Percentiles rank a stretch among this genome's conserved stretches.
These are phyloP conservation scores for Lochmaea crataegi DNA, from an alignment of 2,888 invertebrate species.

Conservation along the genomic window DNA sequence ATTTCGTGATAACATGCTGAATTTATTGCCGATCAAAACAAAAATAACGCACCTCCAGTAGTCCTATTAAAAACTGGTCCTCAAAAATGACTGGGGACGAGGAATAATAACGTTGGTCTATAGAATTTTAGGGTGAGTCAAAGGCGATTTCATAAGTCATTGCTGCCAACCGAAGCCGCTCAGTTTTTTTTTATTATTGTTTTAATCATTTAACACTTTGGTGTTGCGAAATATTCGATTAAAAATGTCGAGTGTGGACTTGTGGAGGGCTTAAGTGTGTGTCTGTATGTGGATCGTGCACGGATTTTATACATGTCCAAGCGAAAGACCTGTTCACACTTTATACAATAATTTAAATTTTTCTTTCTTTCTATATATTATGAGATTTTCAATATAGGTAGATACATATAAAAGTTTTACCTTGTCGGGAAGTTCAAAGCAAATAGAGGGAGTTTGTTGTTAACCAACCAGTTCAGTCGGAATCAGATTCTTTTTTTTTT, in stretches of 20 bases:
- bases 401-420: not conserved
- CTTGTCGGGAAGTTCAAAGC: not conserved
- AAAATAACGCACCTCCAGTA: slow-evolving; percentile 53
- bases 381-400: not conserved
- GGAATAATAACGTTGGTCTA: slow-evolving; percentile 33
- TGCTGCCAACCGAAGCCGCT: slow-evolving; percentile 15
- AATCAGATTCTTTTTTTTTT: not conserved
- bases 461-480: not conserved
- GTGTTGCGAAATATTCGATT: slow-evolving; percentile 39
- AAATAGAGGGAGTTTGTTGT: slow-evolving; percentile 3
- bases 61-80: slow-evolving; percentile 33
- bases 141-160: slow-evolving; percentile 22
- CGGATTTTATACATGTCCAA: not conserved
- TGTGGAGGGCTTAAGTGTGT: not conserved
- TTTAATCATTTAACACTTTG: slow-evolving; percentile 45
- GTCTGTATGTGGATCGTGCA: not conserved
- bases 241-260: slow-evolving; percentile 29
- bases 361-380: too few relatives aligned
- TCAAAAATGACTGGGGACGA: slow-evolving; percentile 27
- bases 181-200: slow-evolving; percentile 42
- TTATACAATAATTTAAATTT: too few relatives aligned
- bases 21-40: slow-evolving; percentile 58
- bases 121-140: slow-evolving; percentile 25
- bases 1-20: slow-evolving; percentile 54
- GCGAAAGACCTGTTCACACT: too few relatives aligned